phyloP scores from a whole-genome alignment of 2,888 invertebrate genomes.

The Meghimatium bilineatum region DNA sequence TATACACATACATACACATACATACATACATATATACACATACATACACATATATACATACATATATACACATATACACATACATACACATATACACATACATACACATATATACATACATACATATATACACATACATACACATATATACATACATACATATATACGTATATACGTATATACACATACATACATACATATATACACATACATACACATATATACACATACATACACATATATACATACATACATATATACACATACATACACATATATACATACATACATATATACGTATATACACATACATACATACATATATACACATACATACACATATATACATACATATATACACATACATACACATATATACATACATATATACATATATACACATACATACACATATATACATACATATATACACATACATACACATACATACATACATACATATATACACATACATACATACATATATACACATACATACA shows the following conservation, averaged over 20 bases:
- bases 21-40: background rate
- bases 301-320: background rate
- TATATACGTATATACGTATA: background rate
- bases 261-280: constrained; percentile 28
- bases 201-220: constrained; percentile 4
- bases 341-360: no score
- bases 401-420: background rate
- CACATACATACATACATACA: no score
- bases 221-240: constrained; percentile 19
- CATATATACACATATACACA: background rate
- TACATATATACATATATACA: no score
- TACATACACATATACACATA: background rate
- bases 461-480: no score
- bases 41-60: background rate
- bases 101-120: background rate
- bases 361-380: no score
- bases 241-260: constrained; percentile 13
- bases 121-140: background rate
- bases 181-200: background rate
- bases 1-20: background rate
- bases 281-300: constrained; percentile 36
- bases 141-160: background rate
- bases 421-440: background rate
- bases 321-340: constrained; percentile 1
- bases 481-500: background rate